Conservation (phyloP, 1,140 invertebrate genomes). For the Littorina saxatilis region DNA sequence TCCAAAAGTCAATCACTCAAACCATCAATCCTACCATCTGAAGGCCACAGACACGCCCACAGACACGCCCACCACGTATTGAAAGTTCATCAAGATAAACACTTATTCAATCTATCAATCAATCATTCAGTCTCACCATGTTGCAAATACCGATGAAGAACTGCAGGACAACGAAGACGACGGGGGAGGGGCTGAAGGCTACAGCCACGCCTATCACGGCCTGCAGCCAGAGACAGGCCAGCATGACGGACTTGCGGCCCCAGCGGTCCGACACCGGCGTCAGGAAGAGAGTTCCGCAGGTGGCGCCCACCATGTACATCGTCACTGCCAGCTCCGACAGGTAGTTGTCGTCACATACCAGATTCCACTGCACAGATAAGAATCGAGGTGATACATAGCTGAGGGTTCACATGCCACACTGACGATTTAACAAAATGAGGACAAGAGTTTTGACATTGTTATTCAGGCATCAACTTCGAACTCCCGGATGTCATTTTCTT, state of each 20-base stretch:
- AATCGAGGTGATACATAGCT: too few species aligned
- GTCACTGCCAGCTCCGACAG: slow-evolving; percentile 74
- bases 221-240: slow-evolving; percentile 73
- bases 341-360: slow-evolving; percentile 69
- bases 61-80: too few species aligned
- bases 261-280: slow-evolving; percentile 88
- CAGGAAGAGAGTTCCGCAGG: slow-evolving; percentile 87
- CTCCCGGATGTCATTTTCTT: too few species aligned
- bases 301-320: slow-evolving; percentile 89
- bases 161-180: slow-evolving; percentile 65
- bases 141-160: slow-evolving; percentile 72
- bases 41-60: not conserved
- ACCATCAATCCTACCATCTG: too few species aligned
- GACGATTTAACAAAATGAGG: too few species aligned
- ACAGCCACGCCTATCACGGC: slow-evolving; percentile 59
- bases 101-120: too few species aligned
- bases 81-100: too few species aligned
- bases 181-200: slow-evolving; percentile 59
- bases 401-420: too few species aligned
- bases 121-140: too few species aligned
- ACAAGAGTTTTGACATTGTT: not conserved
- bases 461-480: not conserved
- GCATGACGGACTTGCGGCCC: slow-evolving; percentile 68
- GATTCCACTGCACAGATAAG: slow-evolving; percentile 66
- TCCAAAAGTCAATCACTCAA: not conserved